Evolutionary conservation across 2,888 invertebrate species (phyloP).

Genomic region (Octonoba sinensis): DNA sequence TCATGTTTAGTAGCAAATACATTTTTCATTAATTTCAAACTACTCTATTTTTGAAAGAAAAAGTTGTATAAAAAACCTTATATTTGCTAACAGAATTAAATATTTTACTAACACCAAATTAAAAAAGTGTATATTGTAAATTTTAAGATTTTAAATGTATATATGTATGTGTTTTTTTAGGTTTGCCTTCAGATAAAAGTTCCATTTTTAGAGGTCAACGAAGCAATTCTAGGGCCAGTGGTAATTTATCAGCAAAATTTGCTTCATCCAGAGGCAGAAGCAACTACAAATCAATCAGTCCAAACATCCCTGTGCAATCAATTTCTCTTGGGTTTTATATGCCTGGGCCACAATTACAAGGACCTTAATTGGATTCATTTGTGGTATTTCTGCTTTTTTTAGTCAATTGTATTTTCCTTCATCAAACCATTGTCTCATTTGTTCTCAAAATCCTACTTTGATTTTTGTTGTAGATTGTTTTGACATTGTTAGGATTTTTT

Average conservation of each 20-base stretch:
- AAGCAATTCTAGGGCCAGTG: slow-evolving; percentile 9
- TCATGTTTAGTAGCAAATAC: too few relatives aligned
- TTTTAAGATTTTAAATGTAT: not conserved
- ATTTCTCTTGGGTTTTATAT: slow-evolving; percentile 62
- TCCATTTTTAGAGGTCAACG: slow-evolving; percentile 24
- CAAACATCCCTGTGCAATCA: slow-evolving; percentile 41
- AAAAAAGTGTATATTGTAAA: too few relatives aligned
- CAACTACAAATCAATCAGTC: not conserved
- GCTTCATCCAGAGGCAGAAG: slow-evolving; percentile 41
- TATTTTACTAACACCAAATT: too few relatives aligned
- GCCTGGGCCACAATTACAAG: slow-evolving; percentile 57
- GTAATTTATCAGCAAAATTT: slow-evolving; percentile 24
- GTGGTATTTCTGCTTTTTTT: not conserved
- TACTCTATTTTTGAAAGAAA: too few relatives aligned
- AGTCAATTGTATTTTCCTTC: too few relatives aligned
- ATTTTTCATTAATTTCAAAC: too few relatives aligned
- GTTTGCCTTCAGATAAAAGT: slow-evolving; percentile 31
- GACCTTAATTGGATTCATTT: slow-evolving; percentile 19
- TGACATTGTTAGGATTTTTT: slow-evolving; percentile 1
- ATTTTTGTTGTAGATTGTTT: not conserved
- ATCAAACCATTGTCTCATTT: not conserved
- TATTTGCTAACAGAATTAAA: too few relatives aligned
- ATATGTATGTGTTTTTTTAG: not conserved
- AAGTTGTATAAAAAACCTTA: too few relatives aligned
- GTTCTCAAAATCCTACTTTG: slow-evolving; percentile 1